Conservation (phyloP, 35 echinoderm and acorn worm species). For the Heliocidaris tuberculata region DNA sequence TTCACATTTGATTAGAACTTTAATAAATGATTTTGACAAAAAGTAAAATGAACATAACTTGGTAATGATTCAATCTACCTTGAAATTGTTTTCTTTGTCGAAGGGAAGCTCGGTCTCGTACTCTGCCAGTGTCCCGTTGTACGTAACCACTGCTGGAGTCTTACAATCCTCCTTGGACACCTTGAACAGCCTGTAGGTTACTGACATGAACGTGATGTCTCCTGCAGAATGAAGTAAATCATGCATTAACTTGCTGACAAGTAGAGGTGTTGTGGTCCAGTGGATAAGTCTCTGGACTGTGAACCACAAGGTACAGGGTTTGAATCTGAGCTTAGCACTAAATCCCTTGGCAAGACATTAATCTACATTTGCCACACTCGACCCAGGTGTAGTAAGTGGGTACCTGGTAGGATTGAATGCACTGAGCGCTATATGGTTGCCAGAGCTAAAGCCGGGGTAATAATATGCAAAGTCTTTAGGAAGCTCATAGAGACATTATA, state of each 20-base stretch:
- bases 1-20: not conserved
- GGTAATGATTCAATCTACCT: not conserved
- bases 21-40: not conserved
- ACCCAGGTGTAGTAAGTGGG: no score
- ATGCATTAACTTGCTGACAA: not conserved
- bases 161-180: conserved; percentile 6
- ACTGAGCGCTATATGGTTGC: no score
- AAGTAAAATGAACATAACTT: not conserved
- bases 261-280: no score
- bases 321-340: no score
- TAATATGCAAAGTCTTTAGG: no score
- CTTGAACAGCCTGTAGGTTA: conserved; percentile 31
- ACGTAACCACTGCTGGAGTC: conserved; percentile 22
- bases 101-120: conserved; percentile 40
- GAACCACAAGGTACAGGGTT: no score
- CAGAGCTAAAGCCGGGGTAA: no score
- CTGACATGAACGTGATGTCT: conserved; percentile 28
- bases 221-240: not conserved
- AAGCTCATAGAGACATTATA: no score
- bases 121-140: not conserved
- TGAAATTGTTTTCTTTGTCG: conserved; percentile 39
- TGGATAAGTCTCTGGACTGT: no score
- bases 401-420: no score
- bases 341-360: no score
- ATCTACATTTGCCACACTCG: no score